A percentile compares a stretch with the other conserved stretches of the same genome.
Conservation (phyloP, 1,140 invertebrate genomes). For the Eumeta japonica region DNA sequence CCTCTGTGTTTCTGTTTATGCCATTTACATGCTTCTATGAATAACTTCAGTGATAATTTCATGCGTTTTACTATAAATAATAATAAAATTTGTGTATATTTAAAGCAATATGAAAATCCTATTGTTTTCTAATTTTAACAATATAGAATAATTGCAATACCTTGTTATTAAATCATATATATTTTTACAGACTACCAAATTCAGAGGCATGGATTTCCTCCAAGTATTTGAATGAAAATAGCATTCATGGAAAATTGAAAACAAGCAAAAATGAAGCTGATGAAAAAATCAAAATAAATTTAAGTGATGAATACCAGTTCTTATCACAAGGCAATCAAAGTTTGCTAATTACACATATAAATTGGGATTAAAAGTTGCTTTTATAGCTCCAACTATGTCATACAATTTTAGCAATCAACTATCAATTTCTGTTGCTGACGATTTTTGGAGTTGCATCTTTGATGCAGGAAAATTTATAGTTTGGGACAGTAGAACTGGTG, state of each 20-base stretch:
- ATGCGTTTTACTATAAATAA: too few relatives aligned
- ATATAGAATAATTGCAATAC: too few relatives aligned
- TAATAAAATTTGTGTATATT: too few relatives aligned
- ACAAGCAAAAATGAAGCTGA: slow-evolving; percentile 40
- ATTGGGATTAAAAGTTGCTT: slow-evolving; percentile 40
- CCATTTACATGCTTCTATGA: too few relatives aligned
- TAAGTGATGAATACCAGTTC: slow-evolving; percentile 37
- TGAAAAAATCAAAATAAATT: slow-evolving; percentile 40
- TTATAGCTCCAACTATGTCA: slow-evolving; percentile 42
- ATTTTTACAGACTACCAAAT: slow-evolving; percentile 37
- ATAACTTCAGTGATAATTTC: too few relatives aligned
- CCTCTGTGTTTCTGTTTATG: too few relatives aligned
- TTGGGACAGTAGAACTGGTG: slow-evolving; percentile 65
- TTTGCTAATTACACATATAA: slow-evolving; percentile 40
- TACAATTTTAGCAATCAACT: slow-evolving; percentile 48
- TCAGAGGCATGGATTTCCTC: slow-evolving; percentile 49
- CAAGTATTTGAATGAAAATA: slow-evolving; percentile 40
- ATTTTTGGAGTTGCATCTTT: slow-evolving; percentile 63
- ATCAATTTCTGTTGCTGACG: slow-evolving; percentile 59
- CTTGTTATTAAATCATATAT: too few relatives aligned
- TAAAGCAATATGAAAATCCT: too few relatives aligned
- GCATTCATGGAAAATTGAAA: too few relatives aligned
- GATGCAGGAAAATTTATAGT: slow-evolving; percentile 60
- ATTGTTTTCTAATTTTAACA: too few relatives aligned
- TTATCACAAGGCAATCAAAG: slow-evolving; percentile 32